Evolutionary conservation across 1,140 invertebrate genomes (phyloP).

Genomic region (Batillaria attramentaria): DNA sequence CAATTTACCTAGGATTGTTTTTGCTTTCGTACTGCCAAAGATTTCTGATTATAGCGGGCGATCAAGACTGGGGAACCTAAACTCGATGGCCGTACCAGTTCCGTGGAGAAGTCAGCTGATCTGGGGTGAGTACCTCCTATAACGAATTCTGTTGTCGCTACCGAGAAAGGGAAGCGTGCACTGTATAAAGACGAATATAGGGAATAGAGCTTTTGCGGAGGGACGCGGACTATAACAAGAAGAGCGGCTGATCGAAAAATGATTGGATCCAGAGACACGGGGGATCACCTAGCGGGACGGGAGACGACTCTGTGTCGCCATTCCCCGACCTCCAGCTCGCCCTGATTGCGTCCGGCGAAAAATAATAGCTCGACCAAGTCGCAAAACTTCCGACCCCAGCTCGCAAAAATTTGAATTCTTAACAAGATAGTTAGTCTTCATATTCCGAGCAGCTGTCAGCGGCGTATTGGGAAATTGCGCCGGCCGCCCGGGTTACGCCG

Average conservation of each 20-base stretch:
- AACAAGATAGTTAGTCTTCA: conserved; percentile 27
- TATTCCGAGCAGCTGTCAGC: conserved; percentile 22
- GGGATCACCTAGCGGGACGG: conserved; percentile 20
- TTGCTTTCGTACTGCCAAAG: no score
- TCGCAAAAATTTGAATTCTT: conserved; percentile 26
- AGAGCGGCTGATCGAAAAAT: conserved; percentile 2
- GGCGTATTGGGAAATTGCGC: conserved; percentile 8
- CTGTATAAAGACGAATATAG: no score
- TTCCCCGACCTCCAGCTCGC: background rate
- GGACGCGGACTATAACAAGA: no score
- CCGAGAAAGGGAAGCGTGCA: no score
- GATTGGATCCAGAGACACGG: conserved; percentile 10
- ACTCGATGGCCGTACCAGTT: no score
- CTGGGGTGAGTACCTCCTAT: no score
- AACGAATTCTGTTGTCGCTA: no score
- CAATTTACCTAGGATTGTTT: no score
- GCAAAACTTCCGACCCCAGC: background rate
- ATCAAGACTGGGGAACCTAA: no score
- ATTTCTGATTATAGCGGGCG: no score
- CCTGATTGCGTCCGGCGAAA: conserved; percentile 11
- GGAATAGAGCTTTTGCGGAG: no score
- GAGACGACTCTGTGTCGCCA: conserved; percentile 13
- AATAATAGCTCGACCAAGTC: background rate
- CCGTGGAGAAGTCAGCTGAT: no score
- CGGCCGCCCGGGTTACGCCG: background rate